Base-by-base conservation (phyloP, 2,888 invertebrate genomes). In the Hedychridium roseum region DNA sequence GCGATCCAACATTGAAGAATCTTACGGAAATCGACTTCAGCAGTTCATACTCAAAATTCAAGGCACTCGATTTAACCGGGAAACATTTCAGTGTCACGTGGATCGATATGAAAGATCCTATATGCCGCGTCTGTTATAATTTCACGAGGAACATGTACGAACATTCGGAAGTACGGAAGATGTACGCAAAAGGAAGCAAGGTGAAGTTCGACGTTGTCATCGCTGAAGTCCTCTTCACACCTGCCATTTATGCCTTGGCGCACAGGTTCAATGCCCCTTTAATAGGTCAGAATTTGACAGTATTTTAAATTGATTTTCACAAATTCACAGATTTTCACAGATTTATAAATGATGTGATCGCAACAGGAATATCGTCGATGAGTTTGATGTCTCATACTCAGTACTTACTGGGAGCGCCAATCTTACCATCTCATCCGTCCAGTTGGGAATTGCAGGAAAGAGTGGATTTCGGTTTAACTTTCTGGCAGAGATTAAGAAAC, bases 371-470 rank as follows among this genome's bases (percentile, higher is more conserved):
- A 23, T 23, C 23, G 9, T 23, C 23, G 23, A 6, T 23, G 23
- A 9, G 23, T 23, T 15, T 50, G 14, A 34, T 41, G n/a, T 23
- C 38, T 6, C 2, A 9, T 3, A 38, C 42, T 26, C 48, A 59
- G 5, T 48, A 57, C 12, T 5, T 26, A 6, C 9, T 49, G 23
- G 59, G 59, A 31, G 23, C 50, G 1, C 52, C 51, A 18, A 6
- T 40, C 14, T 21, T 57, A 42, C 4, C 54, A 9, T 54, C 57
- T 3, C 49, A 57, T 37, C 55, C 45, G 5, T 50, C 60, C 6
- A 57, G 39, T 35, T 57, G 55, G 55, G 51, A 57, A 27, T 21
- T 53, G 31, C 49, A 48, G 7, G 35, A 50, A n/a, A 17, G 20
- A 12, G 43, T 43, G 9, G 50, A 49, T 23, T 14, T 31, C 3